Conservation (phyloP, 2,113 vertebrate species). For the Lampris incognitus region DNA sequence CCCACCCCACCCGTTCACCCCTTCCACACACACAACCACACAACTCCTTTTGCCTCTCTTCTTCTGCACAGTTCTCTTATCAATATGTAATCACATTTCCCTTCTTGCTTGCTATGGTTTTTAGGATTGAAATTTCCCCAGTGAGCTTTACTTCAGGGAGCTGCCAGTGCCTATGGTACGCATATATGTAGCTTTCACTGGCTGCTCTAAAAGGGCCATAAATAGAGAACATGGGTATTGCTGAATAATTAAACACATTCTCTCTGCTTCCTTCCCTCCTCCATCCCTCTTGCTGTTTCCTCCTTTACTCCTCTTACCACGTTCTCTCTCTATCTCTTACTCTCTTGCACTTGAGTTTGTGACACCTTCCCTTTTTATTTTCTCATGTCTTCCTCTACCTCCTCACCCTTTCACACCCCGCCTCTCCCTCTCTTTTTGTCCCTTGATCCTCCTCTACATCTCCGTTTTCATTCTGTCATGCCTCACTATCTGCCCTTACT, state of each 20-base stretch:
- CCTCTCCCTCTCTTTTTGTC: not conserved
- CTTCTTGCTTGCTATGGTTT: conserved; percentile 21
- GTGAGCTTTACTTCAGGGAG: conserved; percentile 51
- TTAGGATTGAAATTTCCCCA: conserved; percentile 47
- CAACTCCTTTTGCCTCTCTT: not conserved
- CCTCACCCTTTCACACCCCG: conserved; percentile 12
- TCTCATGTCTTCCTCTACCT: conserved; percentile 19
- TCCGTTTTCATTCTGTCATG: not conserved
- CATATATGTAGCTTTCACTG: conserved; percentile 63
- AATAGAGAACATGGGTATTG: conserved; percentile 79
- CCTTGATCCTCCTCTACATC: not conserved
- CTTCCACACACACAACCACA: not conserved
- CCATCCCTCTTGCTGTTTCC: conserved; percentile 24
- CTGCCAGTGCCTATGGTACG: conserved; percentile 41
- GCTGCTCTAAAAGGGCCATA: conserved; percentile 75
- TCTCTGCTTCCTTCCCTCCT: conserved; percentile 48
- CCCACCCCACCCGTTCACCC: not conserved
- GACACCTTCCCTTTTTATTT: conserved; percentile 26
- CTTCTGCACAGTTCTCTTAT: conserved; percentile 38
- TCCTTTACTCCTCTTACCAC: conserved; percentile 21
- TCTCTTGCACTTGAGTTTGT: not conserved
- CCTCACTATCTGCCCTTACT: not conserved
- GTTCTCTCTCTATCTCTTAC: not conserved
- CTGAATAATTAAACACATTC: conserved; percentile 81
- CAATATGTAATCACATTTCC: conserved; percentile 54